Evolutionary conservation across 2,113 vertebrate genomes (phyloP).

Genomic region (Circaetus cinerascens): DNA sequence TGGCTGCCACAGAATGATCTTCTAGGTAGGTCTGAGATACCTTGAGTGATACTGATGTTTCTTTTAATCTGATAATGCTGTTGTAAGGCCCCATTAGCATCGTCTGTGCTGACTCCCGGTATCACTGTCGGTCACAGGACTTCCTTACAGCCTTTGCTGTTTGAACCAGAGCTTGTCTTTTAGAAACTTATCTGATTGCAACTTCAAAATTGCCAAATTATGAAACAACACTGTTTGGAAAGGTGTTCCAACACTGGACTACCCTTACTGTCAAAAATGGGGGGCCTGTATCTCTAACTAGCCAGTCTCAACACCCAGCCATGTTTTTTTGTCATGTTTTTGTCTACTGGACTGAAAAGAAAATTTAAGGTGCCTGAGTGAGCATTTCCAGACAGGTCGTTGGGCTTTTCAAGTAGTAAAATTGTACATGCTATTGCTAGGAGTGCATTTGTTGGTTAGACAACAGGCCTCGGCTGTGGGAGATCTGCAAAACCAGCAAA

Average conservation of each 20-base stretch:
- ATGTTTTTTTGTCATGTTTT: not conserved
- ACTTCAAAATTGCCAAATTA: not conserved
- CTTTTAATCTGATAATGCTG: not conserved
- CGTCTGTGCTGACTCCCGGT: not conserved
- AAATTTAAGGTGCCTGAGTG: not conserved
- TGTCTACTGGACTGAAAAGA: not conserved
- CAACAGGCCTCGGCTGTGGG: not conserved
- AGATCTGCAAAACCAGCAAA: not conserved
- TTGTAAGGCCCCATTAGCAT: not conserved
- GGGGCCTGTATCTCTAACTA: not conserved
- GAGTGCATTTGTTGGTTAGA: not conserved
- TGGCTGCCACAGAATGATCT: slow-evolving; percentile 97
- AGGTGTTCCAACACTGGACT: not conserved
- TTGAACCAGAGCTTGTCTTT: not conserved
- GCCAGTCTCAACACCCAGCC: not conserved
- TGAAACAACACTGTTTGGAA: not conserved
- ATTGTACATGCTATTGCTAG: not conserved
- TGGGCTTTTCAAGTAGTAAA: not conserved
- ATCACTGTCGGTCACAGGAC: not conserved
- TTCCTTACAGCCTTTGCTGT: not conserved
- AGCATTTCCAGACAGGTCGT: not conserved
- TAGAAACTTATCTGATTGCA: not conserved
- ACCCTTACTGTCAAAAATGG: not conserved
- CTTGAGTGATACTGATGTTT: not conserved
- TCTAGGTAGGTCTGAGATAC: slow-evolving; percentile 78